Percentiles rank a stretch among this genome's conserved stretches.
Conservation (phyloP, 23 tunicate species). For the Styela clava region DNA sequence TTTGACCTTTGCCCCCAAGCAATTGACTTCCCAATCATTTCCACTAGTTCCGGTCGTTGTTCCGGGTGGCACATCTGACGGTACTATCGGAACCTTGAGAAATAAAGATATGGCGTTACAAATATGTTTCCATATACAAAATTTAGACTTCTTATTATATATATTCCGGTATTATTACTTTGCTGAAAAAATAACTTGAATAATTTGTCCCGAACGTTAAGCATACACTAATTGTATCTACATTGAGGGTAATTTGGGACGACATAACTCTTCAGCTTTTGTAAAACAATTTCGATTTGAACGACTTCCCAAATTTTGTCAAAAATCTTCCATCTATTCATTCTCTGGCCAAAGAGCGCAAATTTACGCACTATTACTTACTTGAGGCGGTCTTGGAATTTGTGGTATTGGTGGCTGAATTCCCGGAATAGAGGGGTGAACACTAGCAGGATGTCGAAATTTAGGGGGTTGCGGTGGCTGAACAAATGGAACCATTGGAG, state of each 20-base stretch:
- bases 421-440: not conserved
- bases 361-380: no score
- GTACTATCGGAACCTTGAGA: not conserved
- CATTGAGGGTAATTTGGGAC: no score
- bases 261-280: no score
- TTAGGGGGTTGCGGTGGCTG: conserved; percentile 1
- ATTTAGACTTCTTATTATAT: not conserved
- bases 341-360: no score
- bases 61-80: conserved; percentile 1
- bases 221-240: no score
- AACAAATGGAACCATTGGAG: not conserved
- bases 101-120: not conserved
- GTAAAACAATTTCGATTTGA: no score
- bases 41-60: conserved; percentile 22
- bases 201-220: no score
- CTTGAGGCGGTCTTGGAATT: not conserved
- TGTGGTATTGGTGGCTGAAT: not conserved
- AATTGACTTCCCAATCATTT: conserved; percentile 51
- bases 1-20: conserved; percentile 40
- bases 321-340: no score
- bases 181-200: no score
- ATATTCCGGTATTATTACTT: not conserved
- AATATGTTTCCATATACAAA: not conserved
- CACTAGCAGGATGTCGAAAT: not conserved
- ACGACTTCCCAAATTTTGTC: no score